phyloP scores from a whole-genome alignment of 2,888 invertebrate genomes.

The Kuschelorhynchus macadamiae region DNA sequence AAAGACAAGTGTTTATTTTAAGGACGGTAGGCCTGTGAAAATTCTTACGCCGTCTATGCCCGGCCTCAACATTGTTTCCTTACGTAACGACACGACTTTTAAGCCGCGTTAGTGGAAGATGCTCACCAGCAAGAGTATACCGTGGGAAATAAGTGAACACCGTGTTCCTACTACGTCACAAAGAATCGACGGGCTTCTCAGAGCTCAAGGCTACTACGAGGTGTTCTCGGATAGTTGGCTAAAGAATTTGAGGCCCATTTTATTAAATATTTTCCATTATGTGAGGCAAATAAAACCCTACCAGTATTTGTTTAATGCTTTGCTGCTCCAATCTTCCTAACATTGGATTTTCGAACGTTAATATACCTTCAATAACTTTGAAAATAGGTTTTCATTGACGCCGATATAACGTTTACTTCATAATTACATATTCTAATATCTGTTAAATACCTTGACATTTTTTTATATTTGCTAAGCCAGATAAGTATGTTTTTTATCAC shows the following conservation, averaged over 20 bases:
- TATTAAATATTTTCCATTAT: too few species aligned
- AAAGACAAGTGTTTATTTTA: constrained; percentile 8
- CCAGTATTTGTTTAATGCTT: too few species aligned
- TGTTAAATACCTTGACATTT: too few species aligned
- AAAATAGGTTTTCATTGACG: too few species aligned
- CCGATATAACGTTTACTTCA: too few species aligned
- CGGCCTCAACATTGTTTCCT: constrained; percentile 40
- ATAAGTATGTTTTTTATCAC: too few species aligned
- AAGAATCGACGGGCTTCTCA: constrained; percentile 40
- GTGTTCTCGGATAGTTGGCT: constrained; percentile 11
- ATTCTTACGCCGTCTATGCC: constrained; percentile 39
- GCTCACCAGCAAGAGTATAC: constrained; percentile 45
- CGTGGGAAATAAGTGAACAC: constrained; percentile 48
- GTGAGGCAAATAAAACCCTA: too few species aligned
- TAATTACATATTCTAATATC: too few species aligned
- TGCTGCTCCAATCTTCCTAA: too few species aligned
- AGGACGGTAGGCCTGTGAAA: constrained; percentile 9
- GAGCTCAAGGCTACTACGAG: constrained; percentile 31
- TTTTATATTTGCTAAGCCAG: too few species aligned
- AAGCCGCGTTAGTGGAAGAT: constrained; percentile 45
- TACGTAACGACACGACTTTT: constrained; percentile 44
- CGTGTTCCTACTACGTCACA: constrained; percentile 49
- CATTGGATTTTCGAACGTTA: too few species aligned
- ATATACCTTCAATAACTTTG: too few species aligned
- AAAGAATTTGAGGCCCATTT: not conserved